Percentiles rank a stretch among this genome's conserved stretches.
Conservation (phyloP, 2,113 vertebrate species). For the Ornithorhynchus anatinus region DNA sequence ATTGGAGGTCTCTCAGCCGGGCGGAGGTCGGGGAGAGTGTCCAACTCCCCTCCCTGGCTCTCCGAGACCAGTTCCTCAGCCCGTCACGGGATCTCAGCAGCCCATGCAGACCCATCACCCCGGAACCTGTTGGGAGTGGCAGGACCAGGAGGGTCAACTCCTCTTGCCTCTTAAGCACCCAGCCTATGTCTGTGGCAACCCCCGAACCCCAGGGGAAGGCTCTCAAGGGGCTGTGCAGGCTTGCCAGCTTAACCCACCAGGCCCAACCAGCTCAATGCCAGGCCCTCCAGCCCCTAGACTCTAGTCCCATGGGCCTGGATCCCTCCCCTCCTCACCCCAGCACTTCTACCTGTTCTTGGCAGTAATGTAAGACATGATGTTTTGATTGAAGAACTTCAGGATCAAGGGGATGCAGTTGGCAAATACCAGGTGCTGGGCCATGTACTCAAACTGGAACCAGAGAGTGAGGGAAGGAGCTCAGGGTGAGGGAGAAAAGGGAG, state of each 20-base stretch:
- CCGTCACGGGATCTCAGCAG: accelerated
- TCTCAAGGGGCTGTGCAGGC: neutral
- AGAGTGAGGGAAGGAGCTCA: neutral
- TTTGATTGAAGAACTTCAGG: slow-evolving; percentile 99
- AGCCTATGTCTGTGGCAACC: no score
- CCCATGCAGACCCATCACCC: neutral
- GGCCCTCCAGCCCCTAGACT: neutral
- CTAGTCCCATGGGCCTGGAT: neutral
- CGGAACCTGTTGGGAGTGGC: neutral
- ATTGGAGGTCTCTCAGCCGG: no score
- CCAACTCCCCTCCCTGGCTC: no score
- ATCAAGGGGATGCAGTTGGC: slow-evolving; percentile 98
- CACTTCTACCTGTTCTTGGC: slow-evolving; percentile 91
- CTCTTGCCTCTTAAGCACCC: neutral
- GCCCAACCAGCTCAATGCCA: neutral
- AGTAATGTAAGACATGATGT: slow-evolving; percentile 99
- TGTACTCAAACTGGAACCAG: slow-evolving; percentile 90
- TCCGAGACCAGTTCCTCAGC: no score
- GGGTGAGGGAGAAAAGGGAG: neutral
- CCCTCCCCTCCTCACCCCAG: neutral
- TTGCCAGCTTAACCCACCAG: neutral
- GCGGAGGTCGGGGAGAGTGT: no score
- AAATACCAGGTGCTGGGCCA: slow-evolving; percentile 98
- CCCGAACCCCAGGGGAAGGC: neutral
- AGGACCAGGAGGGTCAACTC: neutral